Evolutionary conservation across 1,140 invertebrate genomes (phyloP), one percentile per base, ranked within the genome.

Genomic region (Scaptodrosophila lebanonensis): DNA sequence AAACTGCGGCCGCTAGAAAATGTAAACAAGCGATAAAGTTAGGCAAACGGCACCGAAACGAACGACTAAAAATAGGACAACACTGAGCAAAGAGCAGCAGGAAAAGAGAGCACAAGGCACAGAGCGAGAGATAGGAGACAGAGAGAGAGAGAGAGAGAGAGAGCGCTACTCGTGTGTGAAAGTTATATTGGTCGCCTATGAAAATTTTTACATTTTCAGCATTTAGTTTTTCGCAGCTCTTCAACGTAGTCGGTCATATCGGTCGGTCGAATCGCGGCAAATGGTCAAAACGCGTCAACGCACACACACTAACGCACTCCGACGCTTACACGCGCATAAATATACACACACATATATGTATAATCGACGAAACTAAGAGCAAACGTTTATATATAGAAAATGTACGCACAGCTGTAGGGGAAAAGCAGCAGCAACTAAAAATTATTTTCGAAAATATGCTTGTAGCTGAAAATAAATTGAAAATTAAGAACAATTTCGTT

Each of bases 371-470:
- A 52, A 47, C 65, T 54, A 67, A 54, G 65, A 67, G 63, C 63
- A 66, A 58, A 62, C 47, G 75, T 85, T 85, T 85, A 85, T 85
- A 85, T 85, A 85, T 85, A 85, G 83, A 85, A 84, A 85, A 85
- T 83, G 35, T 63, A 82, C 82, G 82, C 77, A 73, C 63, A 40
- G 71, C 61, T 75, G 75, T 77, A 71, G 75, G 66, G 63, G 39
- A 79, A 77, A 67, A 67, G n/a, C n/a, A n/a, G n/a, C n/a, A n/a
- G n/a, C n/a, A n/a, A n/a, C n/a, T n/a, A n/a, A n/a, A n/a, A n/a
- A n/a, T n/a, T n/a, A n/a, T n/a, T n/a, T n/a, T n/a, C 36, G 51
- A 63, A 65, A 54, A 44, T 62, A 44, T 38, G 47, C 45, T 29
- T 49, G 44, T 32, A 65, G 45, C 57, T 54, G 44, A 65, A 65